Percentiles rank a stretch among this genome's conserved stretches.
These are phyloP conservation scores for Chymomyza fuscimana DNA, from an alignment of 2,888 invertebrate species.

Conservation along the genomic window DNA sequence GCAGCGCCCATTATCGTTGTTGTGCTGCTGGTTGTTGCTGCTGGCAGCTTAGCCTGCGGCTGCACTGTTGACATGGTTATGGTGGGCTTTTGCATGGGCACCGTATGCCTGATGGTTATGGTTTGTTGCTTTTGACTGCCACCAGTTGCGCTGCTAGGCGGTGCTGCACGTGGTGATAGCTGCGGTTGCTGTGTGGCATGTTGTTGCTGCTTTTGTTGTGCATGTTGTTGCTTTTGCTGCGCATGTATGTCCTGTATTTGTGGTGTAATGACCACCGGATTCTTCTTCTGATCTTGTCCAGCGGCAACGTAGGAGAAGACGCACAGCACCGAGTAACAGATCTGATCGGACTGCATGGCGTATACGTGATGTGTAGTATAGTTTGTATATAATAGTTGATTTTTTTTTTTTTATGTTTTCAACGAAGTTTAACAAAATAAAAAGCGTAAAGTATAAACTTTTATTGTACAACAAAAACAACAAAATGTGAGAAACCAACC, in stretches of 20 bases:
- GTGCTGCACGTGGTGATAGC: constrained; percentile 24
- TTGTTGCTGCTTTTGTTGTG: constrained; percentile 64
- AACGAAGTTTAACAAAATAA: constrained; percentile 33
- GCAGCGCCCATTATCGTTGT: constrained; percentile 6
- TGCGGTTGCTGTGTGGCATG: constrained; percentile 50
- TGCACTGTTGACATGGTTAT: constrained; percentile 79
- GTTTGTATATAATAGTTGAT: neutral
- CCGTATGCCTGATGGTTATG: constrained; percentile 76
- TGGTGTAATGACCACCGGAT: constrained; percentile 77
- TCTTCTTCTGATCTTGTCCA: constrained; percentile 87
- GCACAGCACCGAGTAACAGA: constrained; percentile 99
- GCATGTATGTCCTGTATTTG: constrained; percentile 79
- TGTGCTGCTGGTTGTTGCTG: constrained; percentile 24
- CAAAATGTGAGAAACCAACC: neutral
- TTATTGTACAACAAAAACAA: neutral
- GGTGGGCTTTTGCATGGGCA: constrained; percentile 78
- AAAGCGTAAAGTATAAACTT: constrained; percentile 7
- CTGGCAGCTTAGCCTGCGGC: constrained; percentile 70
- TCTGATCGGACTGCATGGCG: constrained; percentile 93
- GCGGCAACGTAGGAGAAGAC: constrained; percentile 99
- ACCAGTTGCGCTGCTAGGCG: constrained; percentile 45
- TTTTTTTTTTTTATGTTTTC: constrained; percentile 10
- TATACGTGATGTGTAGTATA: constrained; percentile 34
- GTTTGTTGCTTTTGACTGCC: constrained; percentile 16
- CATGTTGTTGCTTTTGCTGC: constrained; percentile 75